A percentile compares a stretch with the other conserved stretches of the same genome.
Conservation (phyloP, 2,797 vertebrate species). For the Melopsittacus undulatus region DNA sequence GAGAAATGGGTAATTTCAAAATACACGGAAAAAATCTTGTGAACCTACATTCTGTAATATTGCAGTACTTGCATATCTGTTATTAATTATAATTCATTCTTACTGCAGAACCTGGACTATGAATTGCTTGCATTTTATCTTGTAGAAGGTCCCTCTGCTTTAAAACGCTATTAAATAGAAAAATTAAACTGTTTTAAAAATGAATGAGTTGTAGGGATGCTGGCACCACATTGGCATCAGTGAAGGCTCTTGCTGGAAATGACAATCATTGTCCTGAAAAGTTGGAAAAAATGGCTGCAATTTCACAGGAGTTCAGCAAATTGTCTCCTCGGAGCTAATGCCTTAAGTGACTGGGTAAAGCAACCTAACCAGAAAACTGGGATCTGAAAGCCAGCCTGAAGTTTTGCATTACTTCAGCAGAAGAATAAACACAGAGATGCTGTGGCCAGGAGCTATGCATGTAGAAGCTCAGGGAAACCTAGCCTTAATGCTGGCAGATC, state of each 20-base stretch:
- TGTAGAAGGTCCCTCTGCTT: neutral
- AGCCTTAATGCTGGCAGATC: neutral
- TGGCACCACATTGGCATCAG: neutral
- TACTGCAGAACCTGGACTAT: neutral
- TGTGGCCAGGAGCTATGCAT: neutral
- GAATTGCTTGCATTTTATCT: neutral
- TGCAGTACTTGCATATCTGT: neutral
- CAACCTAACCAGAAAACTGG: neutral
- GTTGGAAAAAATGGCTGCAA: neutral
- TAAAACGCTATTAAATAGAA: neutral
- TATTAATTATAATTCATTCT: conserved; percentile 49
- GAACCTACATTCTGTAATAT: neutral
- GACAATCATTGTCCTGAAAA: neutral
- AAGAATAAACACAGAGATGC: neutral
- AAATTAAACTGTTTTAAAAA: neutral
- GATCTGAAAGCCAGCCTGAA: neutral
- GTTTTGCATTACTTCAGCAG: neutral
- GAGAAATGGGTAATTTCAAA: conserved; percentile 51
- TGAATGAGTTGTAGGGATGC: neutral
- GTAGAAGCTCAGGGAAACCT: neutral
- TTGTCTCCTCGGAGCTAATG: neutral
- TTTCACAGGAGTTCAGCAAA: neutral
- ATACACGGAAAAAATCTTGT: neutral
- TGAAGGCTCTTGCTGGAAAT: neutral
- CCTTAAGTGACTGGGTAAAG: neutral